phyloP scores from a whole-genome alignment of 2,797 vertebrate species.

The Cephalopachus bancanus region DNA sequence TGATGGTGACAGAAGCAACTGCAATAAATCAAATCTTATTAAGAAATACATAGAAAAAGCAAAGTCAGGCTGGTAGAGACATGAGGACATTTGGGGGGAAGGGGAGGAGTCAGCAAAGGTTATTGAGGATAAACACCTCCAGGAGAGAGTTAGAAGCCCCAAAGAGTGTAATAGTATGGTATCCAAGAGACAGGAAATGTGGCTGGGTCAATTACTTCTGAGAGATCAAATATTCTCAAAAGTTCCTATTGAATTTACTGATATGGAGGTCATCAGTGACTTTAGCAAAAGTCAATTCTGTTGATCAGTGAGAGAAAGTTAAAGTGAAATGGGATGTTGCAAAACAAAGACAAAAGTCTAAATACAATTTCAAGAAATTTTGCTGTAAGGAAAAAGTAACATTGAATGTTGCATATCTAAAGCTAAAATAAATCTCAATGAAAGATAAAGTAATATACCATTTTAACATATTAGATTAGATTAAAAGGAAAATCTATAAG shows the following conservation, averaged over 20 bases:
- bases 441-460: neutral
- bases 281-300: neutral
- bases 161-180: neutral
- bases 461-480: neutral
- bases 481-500: neutral
- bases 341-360: neutral
- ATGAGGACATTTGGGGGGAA: neutral
- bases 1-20: neutral
- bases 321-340: neutral
- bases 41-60: neutral
- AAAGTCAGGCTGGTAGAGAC: neutral
- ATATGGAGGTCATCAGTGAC: neutral
- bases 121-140: neutral
- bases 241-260: neutral
- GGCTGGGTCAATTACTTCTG: neutral
- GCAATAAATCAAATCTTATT: neutral
- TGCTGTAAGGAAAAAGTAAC: neutral
- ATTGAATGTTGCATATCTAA: neutral
- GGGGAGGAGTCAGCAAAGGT: neutral
- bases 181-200: neutral
- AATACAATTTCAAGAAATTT: neutral
- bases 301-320: neutral
- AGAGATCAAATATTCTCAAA: neutral
- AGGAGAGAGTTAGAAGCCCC: neutral
- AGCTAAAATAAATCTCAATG: neutral